Evolutionary conservation across 2,113 vertebrate species (phyloP), one percentile per base, ranked within the genome.

Genomic region (Cisticola juncidis): DNA sequence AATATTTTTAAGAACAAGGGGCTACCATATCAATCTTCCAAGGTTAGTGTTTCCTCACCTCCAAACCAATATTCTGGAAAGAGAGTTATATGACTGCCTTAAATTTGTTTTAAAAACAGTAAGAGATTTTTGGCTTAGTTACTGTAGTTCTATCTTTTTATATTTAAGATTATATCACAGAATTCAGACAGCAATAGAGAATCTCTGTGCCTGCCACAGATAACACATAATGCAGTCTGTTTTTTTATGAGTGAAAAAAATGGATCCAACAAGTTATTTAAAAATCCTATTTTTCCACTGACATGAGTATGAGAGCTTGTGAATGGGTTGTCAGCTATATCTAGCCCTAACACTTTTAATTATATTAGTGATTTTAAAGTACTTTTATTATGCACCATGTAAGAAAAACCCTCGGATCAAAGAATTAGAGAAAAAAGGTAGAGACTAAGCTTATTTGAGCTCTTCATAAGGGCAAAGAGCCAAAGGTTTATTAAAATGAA

Each of bases 401-500:
- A 65, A 84, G 48, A 87, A 92, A 91, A 91, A 45, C 5, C 24
- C 26, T 48, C 56, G 58, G 61, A 87, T 92, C 77, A 92, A 85
- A 87, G 58, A 92, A 68, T 57, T 84, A 60, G 48, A 64, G 73
- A n/a, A 81, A 94, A 82, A 84, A 31, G 14, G 29, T 35, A 70
- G 47, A 70, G 5, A 65, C 42, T 83, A 90, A 93, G 64, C 60
- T 84, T 68, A 65, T 72, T 57, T 92, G 65, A 94, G 73, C 57
- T 56, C 40, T 92, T 88, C 57, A 45, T 72, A 94, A 93, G 68
- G 45, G 54, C 45, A 81, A 93, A 73, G 40, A 87, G 28, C 31
- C 65, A 94, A 86, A 72, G 35, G 10, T 91, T 95, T 97, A 84
- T 92, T 84, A 86, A 94, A 95, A 91, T 89, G 9, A 18, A 81